A percentile compares a stretch with the other conserved stretches of the same genome.
Evolutionary conservation across 2,113 vertebrate species (phyloP).

Genomic region (Quiscalus mexicanus): DNA sequence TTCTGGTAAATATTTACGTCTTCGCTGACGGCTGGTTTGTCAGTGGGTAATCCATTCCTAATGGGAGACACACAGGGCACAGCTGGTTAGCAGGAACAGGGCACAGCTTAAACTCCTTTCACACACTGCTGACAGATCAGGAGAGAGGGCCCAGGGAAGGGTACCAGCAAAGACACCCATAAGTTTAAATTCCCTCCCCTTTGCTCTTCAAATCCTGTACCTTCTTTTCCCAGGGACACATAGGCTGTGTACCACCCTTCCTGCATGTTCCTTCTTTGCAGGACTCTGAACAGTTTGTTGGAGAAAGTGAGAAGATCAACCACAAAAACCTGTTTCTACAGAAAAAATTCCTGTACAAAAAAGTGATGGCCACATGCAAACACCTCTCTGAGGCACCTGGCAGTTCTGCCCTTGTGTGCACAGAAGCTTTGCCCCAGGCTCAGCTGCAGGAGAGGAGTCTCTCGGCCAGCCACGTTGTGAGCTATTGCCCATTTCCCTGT

Average conservation of each 20-base stretch:
- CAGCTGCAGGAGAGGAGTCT: not conserved
- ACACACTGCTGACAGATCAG: not conserved
- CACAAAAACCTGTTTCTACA: not conserved
- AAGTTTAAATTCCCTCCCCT: not conserved
- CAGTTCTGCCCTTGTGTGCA: not conserved
- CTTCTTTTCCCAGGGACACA: not conserved
- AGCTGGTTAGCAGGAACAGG: constrained; percentile 65
- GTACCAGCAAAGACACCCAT: not conserved
- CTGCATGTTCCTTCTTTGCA: not conserved
- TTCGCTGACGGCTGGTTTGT: constrained; percentile 93
- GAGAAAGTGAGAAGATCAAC: not conserved
- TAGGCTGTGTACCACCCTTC: not conserved
- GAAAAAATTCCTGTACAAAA: not conserved
- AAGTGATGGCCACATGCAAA: not conserved
- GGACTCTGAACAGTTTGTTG: not conserved
- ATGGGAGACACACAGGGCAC: constrained; percentile 81
- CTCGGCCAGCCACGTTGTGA: not conserved
- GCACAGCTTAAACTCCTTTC: not conserved
- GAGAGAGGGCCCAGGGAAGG: not conserved
- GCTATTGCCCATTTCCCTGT: not conserved
- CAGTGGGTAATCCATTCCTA: constrained; percentile 97
- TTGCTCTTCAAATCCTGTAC: not conserved
- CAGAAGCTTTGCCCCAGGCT: accelerated
- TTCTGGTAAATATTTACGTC: constrained; percentile 99
- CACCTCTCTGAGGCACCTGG: not conserved